These are phyloP conservation scores for Anoncus sp. DNA, from an alignment of 2,888 invertebrate species.

Conservation along the genomic window DNA sequence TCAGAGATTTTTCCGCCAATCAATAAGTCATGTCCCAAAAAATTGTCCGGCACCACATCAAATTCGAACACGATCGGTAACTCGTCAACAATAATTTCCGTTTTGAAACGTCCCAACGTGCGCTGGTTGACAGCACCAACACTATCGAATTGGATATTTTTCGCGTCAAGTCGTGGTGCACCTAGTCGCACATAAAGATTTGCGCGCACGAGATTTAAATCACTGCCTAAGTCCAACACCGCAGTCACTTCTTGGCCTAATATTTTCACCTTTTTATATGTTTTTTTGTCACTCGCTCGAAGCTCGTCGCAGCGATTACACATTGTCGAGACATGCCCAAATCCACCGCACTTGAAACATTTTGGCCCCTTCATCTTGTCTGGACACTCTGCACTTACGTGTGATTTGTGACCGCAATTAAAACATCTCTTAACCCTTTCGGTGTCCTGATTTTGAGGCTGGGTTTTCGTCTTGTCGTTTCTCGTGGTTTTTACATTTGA, in stretches of 20 bases:
- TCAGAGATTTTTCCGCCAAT: conserved; percentile 25
- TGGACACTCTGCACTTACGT: no score
- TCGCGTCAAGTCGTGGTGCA: conserved; percentile 29
- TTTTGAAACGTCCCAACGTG: conserved; percentile 50
- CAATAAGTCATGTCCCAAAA: conserved; percentile 39
- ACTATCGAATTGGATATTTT: conserved; percentile 34
- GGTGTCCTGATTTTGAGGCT: no score
- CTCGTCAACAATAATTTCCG: conserved; percentile 37
- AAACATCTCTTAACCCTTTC: neutral
- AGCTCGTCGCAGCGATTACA: conserved; percentile 20
- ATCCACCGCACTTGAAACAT: no score
- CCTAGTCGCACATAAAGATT: conserved; percentile 48
- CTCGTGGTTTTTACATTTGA: no score
- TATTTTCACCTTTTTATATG: conserved; percentile 45
- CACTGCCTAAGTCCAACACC: conserved; percentile 49
- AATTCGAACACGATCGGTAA: conserved; percentile 42
- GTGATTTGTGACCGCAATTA: no score
- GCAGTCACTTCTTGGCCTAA: conserved; percentile 34
- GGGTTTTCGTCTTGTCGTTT: no score
- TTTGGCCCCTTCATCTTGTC: no score
- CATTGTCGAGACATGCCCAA: no score
- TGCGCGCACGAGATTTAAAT: conserved; percentile 44
- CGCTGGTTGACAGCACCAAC: conserved; percentile 13
- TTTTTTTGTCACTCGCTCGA: conserved; percentile 43
- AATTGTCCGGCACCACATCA: conserved; percentile 52